These are phyloP conservation scores for Gonioctena quinquepunctata DNA, from an alignment of 1,140 invertebrate species.

Conservation along the genomic window DNA sequence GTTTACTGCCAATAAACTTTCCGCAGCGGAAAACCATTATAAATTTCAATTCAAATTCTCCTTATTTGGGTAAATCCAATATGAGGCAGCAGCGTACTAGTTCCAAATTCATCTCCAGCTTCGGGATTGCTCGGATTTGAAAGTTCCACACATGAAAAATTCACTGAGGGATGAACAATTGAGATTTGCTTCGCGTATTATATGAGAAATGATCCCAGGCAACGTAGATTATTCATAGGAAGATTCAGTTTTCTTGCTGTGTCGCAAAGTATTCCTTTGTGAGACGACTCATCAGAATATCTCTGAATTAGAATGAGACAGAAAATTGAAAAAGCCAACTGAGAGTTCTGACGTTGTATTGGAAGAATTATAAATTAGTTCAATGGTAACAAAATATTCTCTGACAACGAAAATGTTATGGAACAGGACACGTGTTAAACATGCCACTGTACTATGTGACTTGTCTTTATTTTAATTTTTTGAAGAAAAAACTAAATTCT, in stretches of 20 bases:
- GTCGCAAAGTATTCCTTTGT: not conserved
- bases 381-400: too few relatives aligned
- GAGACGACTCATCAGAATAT: not conserved
- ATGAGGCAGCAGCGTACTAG: not conserved
- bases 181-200: not conserved
- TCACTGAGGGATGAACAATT: not conserved
- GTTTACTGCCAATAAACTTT: not conserved
- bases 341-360: not conserved
- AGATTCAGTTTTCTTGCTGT: not conserved
- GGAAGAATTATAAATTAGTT: not conserved
- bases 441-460: too few relatives aligned
- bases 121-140: not conserved
- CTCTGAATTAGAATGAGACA: not conserved
- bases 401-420: too few relatives aligned
- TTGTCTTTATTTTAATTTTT: too few relatives aligned
- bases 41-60: conserved; percentile 5
- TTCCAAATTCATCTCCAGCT: not conserved
- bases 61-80: not conserved
- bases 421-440: too few relatives aligned
- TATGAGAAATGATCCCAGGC: not conserved
- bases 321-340: not conserved
- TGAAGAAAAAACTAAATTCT: too few relatives aligned
- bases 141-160: not conserved
- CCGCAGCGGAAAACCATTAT: not conserved
- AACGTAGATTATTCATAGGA: not conserved